Percentiles rank a stretch among this genome's conserved stretches.
Conservation (phyloP, 2,888 invertebrate species). For the Anthrax anthrax region DNA sequence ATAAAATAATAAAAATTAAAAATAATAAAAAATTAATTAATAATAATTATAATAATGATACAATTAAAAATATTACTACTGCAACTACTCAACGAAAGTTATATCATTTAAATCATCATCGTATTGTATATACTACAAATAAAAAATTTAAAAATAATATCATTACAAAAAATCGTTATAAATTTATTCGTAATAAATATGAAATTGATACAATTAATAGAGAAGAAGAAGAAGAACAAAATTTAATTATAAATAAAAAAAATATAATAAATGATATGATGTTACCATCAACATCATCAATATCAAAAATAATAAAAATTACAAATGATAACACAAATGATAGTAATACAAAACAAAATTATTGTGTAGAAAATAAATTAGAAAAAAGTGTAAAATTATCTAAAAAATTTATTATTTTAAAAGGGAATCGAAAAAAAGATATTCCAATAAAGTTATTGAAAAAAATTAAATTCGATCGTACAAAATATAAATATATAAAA, state of each 20-base stretch:
- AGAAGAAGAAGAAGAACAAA: background rate
- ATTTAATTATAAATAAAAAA: background rate
- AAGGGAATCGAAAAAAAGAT: background rate
- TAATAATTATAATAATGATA: background rate
- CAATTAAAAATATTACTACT: constrained; percentile 4
- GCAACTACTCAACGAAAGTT: constrained; percentile 9
- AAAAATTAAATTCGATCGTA: background rate
- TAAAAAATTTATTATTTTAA: background rate
- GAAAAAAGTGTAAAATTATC: background rate
- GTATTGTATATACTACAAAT: background rate
- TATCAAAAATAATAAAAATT: background rate
- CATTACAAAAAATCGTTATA: constrained; percentile 1
- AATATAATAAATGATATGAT: background rate
- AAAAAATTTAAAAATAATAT: background rate
- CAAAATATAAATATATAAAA: constrained; percentile 3
- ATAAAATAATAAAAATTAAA: background rate
- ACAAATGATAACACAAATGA: too few relatives aligned
- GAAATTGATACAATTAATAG: too few relatives aligned
- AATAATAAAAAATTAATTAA: background rate
- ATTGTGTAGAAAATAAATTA: background rate
- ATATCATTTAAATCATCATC: constrained; percentile 1
- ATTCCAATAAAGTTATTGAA: too few relatives aligned
- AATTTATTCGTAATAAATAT: constrained; percentile 1
- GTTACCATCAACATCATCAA: background rate
- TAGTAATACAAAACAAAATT: background rate